These are phyloP conservation scores for Habropoda laboriosa DNA, from an alignment of 1,140 invertebrate species.

Conservation along the genomic window DNA sequence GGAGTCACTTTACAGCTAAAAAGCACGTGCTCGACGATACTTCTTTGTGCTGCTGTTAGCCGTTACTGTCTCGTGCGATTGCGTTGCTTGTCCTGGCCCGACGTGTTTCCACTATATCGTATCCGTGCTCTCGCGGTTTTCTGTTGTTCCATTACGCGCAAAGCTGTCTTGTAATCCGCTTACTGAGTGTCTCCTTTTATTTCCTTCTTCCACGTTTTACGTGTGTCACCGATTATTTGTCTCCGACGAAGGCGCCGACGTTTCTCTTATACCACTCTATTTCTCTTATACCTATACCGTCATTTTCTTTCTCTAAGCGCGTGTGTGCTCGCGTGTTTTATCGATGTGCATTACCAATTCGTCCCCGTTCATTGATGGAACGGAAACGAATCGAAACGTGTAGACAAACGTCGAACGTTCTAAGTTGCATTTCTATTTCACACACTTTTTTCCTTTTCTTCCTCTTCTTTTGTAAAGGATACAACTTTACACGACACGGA, in stretches of 20 bases:
- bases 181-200: slow-evolving; percentile 55
- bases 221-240: slow-evolving; percentile 23
- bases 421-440: too few relatives aligned
- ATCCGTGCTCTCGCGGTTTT: slow-evolving; percentile 28
- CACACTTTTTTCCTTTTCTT: background rate
- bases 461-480: background rate
- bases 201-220: slow-evolving; percentile 34
- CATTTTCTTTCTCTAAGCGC: background rate
- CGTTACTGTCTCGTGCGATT: slow-evolving; percentile 46
- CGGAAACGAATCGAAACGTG: background rate
- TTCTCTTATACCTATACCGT: background rate
- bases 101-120: slow-evolving; percentile 31
- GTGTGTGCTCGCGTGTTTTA: slow-evolving; percentile 4
- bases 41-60: background rate
- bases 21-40: slow-evolving; percentile 10
- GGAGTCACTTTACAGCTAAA: background rate
- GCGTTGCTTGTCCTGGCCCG: slow-evolving; percentile 53
- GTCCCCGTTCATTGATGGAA: background rate
- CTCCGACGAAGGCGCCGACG: background rate
- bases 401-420: background rate
- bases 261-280: slow-evolving; percentile 1
- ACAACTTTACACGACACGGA: background rate
- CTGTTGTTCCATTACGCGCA: slow-evolving; percentile 52
- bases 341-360: slow-evolving; percentile 5
- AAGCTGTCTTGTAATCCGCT: slow-evolving; percentile 60